Conservation (phyloP, 2,113 vertebrate species). For the Pachypanchax playfairii region DNA sequence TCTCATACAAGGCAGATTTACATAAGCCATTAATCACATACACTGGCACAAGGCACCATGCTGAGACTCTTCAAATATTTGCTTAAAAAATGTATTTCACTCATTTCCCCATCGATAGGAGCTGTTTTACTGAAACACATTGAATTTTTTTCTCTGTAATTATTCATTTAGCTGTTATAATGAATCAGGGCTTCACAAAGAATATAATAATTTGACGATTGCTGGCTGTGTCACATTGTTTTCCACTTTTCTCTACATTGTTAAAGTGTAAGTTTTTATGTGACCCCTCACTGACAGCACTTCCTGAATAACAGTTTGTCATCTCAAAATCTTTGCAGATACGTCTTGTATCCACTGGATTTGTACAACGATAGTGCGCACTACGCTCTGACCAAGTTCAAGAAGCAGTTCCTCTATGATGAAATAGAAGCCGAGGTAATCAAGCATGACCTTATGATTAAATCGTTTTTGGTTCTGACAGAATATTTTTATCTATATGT, state of each 20-base stretch:
- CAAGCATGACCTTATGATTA: not conserved
- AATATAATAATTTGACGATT: no score
- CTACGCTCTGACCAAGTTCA: constrained; percentile 98
- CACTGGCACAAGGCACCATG: constrained; percentile 21
- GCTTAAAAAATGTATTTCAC: not conserved
- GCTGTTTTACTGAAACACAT: not conserved
- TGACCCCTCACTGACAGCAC: no score
- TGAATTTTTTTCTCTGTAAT: not conserved
- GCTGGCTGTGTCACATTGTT: not conserved
- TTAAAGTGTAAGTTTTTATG: no score
- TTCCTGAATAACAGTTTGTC: no score
- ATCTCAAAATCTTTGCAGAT: constrained; percentile 75
- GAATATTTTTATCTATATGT: no score
- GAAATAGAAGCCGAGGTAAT: constrained; percentile 97
- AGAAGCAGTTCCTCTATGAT: constrained; percentile 98
- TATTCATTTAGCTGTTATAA: not conserved
- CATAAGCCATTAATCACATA: constrained; percentile 60
- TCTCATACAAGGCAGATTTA: constrained; percentile 43
- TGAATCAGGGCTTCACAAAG: no score
- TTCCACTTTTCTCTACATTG: no score
- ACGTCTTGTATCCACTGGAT: constrained; percentile 95
- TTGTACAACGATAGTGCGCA: constrained; percentile 98
- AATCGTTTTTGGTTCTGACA: not conserved
- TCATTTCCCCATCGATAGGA: not conserved
- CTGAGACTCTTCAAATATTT: constrained; percentile 35